phyloP scores from a whole-genome alignment of 1,140 invertebrate species.

The Mercenaria mercenaria region DNA sequence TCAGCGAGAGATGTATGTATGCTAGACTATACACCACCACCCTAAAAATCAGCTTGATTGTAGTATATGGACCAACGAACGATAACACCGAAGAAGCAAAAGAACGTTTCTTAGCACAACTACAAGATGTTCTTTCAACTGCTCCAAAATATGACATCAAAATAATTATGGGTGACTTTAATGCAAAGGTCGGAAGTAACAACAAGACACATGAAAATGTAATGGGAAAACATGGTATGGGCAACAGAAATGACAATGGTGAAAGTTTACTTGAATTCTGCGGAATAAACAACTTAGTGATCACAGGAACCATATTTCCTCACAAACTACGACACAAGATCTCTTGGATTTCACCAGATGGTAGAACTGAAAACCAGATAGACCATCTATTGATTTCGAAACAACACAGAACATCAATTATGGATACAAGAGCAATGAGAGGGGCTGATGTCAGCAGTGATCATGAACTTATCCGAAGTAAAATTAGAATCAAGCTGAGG shows the following conservation, averaged over 20 bases:
- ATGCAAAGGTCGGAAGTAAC: conserved; percentile 68
- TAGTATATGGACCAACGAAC: conserved; percentile 67
- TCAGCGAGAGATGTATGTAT: too few relatives aligned
- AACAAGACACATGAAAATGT: conserved; percentile 59
- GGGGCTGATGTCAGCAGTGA: conserved; percentile 72
- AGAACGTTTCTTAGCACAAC: conserved; percentile 67
- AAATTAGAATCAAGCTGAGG: conserved; percentile 50
- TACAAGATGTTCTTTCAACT: conserved; percentile 62
- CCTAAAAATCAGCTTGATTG: too few relatives aligned
- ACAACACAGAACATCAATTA: conserved; percentile 19
- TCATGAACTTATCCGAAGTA: conserved; percentile 60
- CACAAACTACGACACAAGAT: conserved; percentile 62
- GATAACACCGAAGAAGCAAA: conserved; percentile 58
- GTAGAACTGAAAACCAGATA: conserved; percentile 55
- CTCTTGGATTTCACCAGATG: conserved; percentile 47
- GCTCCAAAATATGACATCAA: conserved; percentile 51
- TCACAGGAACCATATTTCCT: conserved; percentile 88
- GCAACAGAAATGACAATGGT: conserved; percentile 65
- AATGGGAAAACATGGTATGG: conserved; percentile 68
- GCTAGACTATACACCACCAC: too few relatives aligned
- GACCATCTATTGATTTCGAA: conserved; percentile 60
- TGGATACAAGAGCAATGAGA: conserved; percentile 51
- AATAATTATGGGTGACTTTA: conserved; percentile 68
- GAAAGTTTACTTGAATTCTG: conserved; percentile 34
- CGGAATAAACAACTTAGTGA: conserved; percentile 47